Base-by-base conservation (phyloP, 2,888 invertebrate species). In the Anodontia alba region DNA sequence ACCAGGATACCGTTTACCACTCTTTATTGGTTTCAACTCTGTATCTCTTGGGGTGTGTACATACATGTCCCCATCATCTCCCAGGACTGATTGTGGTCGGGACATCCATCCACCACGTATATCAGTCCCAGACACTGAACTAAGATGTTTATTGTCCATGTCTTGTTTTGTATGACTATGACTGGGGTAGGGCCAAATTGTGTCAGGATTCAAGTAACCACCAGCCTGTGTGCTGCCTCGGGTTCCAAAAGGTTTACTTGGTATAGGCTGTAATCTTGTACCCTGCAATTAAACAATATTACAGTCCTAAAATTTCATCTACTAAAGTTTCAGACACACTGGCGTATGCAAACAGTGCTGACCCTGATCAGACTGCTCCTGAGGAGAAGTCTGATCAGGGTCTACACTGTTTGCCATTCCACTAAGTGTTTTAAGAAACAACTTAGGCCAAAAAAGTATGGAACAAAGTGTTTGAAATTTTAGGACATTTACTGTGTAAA, bases 191-290 rank as follows among this genome's bases (percentile, higher is more conserved):
- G 85, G 87, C 89, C 89, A 89, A 0, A 81, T 62, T n/a, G 83
- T 67, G 29, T 89, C 89, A n/a, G 87, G 75, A n/a, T 77, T 79
- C 31, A 81, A 57, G 69, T 86, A 83, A 31, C 75, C 73, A 43
- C 79, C 81, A 2, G 83, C 70, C 57, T 83, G 86, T 68, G 83
- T 68, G 54, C 78, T 86, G 42, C 74, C 62, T 7, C 79, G 69
- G 54, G 76, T 78, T 7, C 76, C 80, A 42, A 81, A 86, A 15
- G 83, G 69, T 74, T 88, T 89, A 23, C 29, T 62, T 43, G 78
- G 84, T 62, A 90, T 74, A 33, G 90, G 90, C 69, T 90, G 89
- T 70, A 90, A 73, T 31, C 90, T 67, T 36, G 86, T 75, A 72
- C 81, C 77, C 90, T 90, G 80, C 2, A 88, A 85, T 49, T 51